Base-by-base conservation (phyloP, 2,797 vertebrate species). In the Xiphorhynchus erythropygius region DNA sequence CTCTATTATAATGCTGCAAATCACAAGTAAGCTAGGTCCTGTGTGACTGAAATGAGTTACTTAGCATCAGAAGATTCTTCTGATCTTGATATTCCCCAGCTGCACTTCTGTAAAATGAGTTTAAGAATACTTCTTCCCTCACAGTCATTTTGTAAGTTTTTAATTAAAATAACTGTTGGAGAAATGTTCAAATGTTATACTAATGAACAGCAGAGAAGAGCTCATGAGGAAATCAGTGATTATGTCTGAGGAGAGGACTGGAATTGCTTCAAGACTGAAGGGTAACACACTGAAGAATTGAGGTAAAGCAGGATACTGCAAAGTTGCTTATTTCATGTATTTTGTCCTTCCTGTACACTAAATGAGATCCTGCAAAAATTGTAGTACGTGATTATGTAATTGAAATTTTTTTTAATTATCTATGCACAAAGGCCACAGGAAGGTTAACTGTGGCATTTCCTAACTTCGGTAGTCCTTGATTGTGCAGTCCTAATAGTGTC, bases 401-500 rank as follows among this genome's bases (percentile, higher is more conserved):
- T 93, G 62, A 95, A 75, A 46, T 23, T 30, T 64, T 89, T 75
- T 86, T 94, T 89, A 85, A 84, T 89, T 92, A 93, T 94, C 73
- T 93, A 11, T 85, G 69, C 37, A 35, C 65, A 88, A 93, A 89
- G 92, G 93, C 92, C 90, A 84, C 76, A 90, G 65, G 27, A 93
- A 96, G 93, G 96, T 95, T 93, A 96, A 76, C 74, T 95, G 70
- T 82, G 94, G 92, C 37, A 96, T 94, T 96, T 97, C 96, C 95
- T 94, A 90, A 78, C n/a, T 94, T 90, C 57, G 59, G 3, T 52
- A 4, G 68, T 86, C 87, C 89, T 96, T 88, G 65, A 94, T 88
- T 96, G 80, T 95, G 56, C 35, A 89, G 42, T 27, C 35, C 57
- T 88, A 76, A 90, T 53, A 52, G 44, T 67, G 65, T 69, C 55